These are phyloP conservation scores for Sinopyrophorus schimmeli DNA, from an alignment of 2,888 invertebrate genomes.

Conservation along the genomic window DNA sequence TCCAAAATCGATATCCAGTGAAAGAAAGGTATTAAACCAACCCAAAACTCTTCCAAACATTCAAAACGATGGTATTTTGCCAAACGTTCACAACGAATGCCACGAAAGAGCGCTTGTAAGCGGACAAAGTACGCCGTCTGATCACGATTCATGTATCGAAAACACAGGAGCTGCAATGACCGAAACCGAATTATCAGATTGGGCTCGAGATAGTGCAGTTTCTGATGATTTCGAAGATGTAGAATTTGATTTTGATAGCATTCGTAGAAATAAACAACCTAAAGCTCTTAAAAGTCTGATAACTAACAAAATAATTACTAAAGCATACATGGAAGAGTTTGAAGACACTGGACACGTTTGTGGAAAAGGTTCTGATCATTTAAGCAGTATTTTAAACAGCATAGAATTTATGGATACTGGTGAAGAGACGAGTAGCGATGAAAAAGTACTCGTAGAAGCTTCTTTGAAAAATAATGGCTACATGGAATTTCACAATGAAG, in stretches of 20 bases:
- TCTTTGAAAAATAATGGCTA: constrained; percentile 66
- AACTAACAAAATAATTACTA: constrained; percentile 45
- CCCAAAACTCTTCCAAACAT: constrained; percentile 51
- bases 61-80: constrained; percentile 39
- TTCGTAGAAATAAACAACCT: constrained; percentile 43
- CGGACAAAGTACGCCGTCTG: constrained; percentile 64
- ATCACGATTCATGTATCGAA: constrained; percentile 64
- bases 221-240: constrained; percentile 74
- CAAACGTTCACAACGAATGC: constrained; percentile 44
- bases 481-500: constrained; percentile 65
- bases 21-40: constrained; percentile 53
- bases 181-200: constrained; percentile 87
- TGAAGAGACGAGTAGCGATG: constrained; percentile 75
- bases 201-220: constrained; percentile 81
- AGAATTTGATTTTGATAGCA: constrained; percentile 58
- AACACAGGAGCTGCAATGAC: constrained; percentile 74
- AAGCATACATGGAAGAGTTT: constrained; percentile 53
- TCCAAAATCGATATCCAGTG: constrained; percentile 49
- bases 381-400: constrained; percentile 67
- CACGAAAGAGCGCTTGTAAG: constrained; percentile 46
- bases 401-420: constrained; percentile 88
- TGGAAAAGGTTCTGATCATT: constrained; percentile 46
- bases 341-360: constrained; percentile 51
- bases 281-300: constrained; percentile 44
- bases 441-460: constrained; percentile 55